A percentile compares a stretch with the other conserved stretches of the same genome.
phyloP scores from a whole-genome alignment of 1,140 invertebrate genomes.

The Antheraea pernyi region DNA sequence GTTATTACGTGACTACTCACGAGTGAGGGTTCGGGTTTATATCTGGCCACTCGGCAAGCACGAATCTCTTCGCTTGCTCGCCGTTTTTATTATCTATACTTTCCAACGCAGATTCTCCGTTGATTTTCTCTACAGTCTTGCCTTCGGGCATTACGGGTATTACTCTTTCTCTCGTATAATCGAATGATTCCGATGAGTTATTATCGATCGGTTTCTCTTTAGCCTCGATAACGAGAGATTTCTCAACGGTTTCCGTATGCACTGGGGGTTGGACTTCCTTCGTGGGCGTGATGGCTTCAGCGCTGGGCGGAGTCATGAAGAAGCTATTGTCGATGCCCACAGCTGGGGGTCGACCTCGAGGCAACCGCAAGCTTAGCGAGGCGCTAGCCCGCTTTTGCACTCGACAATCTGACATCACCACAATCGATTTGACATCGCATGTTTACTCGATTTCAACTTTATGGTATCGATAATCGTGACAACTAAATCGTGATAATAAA shows the following conservation, averaged over 20 bases:
- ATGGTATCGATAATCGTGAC: neutral
- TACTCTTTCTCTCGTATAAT: conserved; percentile 14
- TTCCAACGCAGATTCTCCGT: neutral
- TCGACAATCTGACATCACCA: conserved; percentile 61
- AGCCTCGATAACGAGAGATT: conserved; percentile 27
- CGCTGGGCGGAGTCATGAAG: conserved; percentile 72
- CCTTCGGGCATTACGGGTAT: neutral
- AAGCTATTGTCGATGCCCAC: conserved; percentile 55
- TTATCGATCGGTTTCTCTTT: conserved; percentile 16
- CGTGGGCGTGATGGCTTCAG: conserved; percentile 60
- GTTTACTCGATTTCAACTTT: neutral
- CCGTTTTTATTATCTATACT: conserved; percentile 11
- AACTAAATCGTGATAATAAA: too few species aligned
- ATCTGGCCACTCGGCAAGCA: conserved; percentile 57
- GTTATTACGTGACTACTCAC: conserved; percentile 72
- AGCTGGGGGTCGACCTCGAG: conserved; percentile 61
- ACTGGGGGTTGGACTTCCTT: conserved; percentile 25
- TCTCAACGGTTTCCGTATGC: conserved; percentile 35
- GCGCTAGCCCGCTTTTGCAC: conserved; percentile 72
- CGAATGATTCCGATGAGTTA: conserved; percentile 7
- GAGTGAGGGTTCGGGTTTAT: conserved; percentile 73
- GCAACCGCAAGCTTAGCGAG: conserved; percentile 68
- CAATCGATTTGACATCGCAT: conserved; percentile 14
- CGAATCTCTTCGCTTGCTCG: conserved; percentile 40
- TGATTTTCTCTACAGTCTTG: neutral